phyloP scores from a whole-genome alignment of 1,140 invertebrate genomes.

The Eumeta japonica region DNA sequence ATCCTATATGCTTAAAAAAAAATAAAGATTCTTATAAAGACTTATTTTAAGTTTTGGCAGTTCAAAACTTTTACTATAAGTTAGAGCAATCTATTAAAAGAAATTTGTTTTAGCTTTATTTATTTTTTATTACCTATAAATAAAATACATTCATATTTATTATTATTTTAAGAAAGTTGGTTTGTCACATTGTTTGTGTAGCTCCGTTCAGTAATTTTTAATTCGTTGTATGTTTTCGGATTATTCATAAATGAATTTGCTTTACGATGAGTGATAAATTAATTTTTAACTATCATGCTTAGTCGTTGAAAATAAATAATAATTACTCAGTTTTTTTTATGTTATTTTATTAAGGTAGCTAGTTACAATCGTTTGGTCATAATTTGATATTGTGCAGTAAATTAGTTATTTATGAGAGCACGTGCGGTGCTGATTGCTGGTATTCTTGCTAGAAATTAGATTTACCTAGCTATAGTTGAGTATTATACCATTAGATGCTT shows the following conservation, averaged over 20 bases:
- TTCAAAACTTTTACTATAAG: slow-evolving; percentile 59
- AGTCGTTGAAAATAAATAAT: too few relatives aligned
- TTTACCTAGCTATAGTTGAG: slow-evolving; percentile 34
- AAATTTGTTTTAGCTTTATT: too few relatives aligned
- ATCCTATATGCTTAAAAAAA: too few relatives aligned
- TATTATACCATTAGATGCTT: slow-evolving; percentile 45
- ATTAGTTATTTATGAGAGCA: slow-evolving; percentile 46
- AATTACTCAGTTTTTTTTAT: too few relatives aligned
- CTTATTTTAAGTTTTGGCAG: slow-evolving; percentile 57
- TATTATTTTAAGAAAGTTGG: too few relatives aligned
- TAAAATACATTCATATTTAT: slow-evolving; percentile 32
- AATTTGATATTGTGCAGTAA: slow-evolving; percentile 29
- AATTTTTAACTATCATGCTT: too few relatives aligned
- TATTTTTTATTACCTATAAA: slow-evolving; percentile 36
- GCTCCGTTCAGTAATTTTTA: background rate
- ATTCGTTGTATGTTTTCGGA: background rate
- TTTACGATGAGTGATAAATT: too few relatives aligned
- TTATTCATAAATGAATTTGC: too few relatives aligned
- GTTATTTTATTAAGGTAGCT: slow-evolving; percentile 51
- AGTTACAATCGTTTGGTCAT: slow-evolving; percentile 34
- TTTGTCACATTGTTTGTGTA: too few relatives aligned
- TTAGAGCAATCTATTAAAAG: slow-evolving; percentile 52
- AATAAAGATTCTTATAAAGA: slow-evolving; percentile 38
- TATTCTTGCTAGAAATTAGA: slow-evolving; percentile 39
- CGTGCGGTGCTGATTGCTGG: slow-evolving; percentile 39